Conservation (phyloP, 2,797 vertebrate genomes). For the Hemibagrus guttatus region DNA sequence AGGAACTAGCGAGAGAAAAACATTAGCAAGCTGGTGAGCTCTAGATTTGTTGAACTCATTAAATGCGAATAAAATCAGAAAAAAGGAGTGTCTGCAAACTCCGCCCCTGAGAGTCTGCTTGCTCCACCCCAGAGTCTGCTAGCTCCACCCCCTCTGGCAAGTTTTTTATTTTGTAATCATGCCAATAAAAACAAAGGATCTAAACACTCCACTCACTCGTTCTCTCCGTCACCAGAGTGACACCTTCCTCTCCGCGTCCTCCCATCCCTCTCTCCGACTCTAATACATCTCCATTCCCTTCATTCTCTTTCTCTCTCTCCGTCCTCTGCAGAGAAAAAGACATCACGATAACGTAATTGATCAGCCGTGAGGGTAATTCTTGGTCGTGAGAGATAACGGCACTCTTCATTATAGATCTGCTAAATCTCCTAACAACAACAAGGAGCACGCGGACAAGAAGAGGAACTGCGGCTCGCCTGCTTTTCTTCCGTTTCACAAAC, state of each 20-base stretch:
- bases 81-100: no score
- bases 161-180: not conserved
- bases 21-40: not conserved
- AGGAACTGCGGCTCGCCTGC: conserved; percentile 23
- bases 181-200: not conserved
- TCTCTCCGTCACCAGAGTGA: not conserved
- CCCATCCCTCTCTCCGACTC: not conserved
- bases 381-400: conserved; percentile 39
- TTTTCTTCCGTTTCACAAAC: conserved; percentile 2
- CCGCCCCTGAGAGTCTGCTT: no score
- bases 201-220: not conserved
- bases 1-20: not conserved
- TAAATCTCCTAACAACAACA: conserved; percentile 37
- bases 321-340: conserved; percentile 24
- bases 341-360: conserved; percentile 53
- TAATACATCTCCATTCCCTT: not conserved
- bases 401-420: conserved; percentile 53
- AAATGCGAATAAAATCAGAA: not conserved
- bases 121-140: not conserved
- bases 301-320: not conserved
- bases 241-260: not conserved
- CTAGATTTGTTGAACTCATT: not conserved
- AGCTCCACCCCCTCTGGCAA: not conserved
- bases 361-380: conserved; percentile 49
- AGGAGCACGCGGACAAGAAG: conserved; percentile 12